phyloP scores from a whole-genome alignment of 2,797 vertebrate species.

The Eulemur rubriventer region DNA sequence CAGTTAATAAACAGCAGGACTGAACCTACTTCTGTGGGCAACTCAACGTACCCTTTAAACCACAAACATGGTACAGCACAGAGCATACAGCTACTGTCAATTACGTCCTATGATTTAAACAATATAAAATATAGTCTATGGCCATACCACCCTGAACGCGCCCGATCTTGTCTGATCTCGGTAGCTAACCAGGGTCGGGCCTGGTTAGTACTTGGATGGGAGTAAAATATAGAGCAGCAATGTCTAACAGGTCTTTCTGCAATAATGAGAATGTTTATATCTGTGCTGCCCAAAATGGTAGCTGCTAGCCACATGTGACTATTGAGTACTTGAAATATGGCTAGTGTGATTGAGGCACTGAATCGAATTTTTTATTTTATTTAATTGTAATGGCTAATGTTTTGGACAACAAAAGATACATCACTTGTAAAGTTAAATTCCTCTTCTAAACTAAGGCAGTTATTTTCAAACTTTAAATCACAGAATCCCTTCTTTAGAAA shows the following conservation, averaged over 20 bases:
- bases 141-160: too few relatives aligned
- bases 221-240: background rate
- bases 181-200: too few relatives aligned
- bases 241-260: background rate
- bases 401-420: conserved; percentile 9
- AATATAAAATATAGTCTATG: background rate
- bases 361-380: background rate
- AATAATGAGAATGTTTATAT: background rate
- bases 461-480: conserved; percentile 41
- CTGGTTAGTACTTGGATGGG: too few relatives aligned
- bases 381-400: background rate
- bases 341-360: background rate
- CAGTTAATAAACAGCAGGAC: background rate
- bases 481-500: background rate
- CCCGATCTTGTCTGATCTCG: too few relatives aligned
- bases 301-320: background rate
- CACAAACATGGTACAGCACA: background rate
- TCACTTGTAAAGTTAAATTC: background rate
- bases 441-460: background rate
- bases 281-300: background rate
- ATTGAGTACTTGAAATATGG: background rate
- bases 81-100: background rate
- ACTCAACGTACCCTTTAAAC: background rate
- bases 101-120: background rate
- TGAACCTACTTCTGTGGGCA: background rate